These are phyloP conservation scores for Heliopora coerulea DNA, from an alignment of 92 coral and sea anemone genomes.

Conservation along the genomic window DNA sequence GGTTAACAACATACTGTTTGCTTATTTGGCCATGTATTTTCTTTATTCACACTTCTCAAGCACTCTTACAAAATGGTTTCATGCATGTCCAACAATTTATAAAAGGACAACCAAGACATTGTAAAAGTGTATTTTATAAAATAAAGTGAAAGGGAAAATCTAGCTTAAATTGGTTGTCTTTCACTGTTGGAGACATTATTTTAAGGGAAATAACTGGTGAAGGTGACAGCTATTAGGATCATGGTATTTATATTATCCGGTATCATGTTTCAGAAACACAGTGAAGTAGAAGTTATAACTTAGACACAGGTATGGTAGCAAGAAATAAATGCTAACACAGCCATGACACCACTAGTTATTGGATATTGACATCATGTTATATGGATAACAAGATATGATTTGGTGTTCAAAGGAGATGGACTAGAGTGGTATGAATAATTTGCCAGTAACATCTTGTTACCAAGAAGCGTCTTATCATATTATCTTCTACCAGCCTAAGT, in stretches of 20 bases:
- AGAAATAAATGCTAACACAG: background rate
- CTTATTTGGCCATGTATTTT: no score
- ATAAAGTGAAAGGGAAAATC: background rate
- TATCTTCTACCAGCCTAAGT: constrained; percentile 3
- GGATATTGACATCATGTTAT: background rate
- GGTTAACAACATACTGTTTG: no score
- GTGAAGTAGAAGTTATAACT: background rate
- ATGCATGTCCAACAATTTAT: no score
- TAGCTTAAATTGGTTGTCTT: background rate
- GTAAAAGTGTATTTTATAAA: no score
- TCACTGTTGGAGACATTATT: constrained; percentile 6
- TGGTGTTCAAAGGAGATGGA: background rate
- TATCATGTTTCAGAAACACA: constrained; percentile 28
- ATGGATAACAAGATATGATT: background rate
- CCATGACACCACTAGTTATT: background rate
- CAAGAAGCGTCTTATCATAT: constrained; percentile 19
- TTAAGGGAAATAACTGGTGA: background rate
- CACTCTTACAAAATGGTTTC: no score
- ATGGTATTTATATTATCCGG: constrained; percentile 41
- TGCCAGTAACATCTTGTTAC: no score
- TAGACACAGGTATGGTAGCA: background rate
- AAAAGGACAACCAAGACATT: no score
- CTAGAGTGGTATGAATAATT: no score
- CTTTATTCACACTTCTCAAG: no score
- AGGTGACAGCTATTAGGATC: constrained; percentile 25